A percentile compares a stretch with the other conserved stretches of the same genome.
phyloP scores from a whole-genome alignment of 2,888 invertebrate genomes.

The Lithodes maja region DNA sequence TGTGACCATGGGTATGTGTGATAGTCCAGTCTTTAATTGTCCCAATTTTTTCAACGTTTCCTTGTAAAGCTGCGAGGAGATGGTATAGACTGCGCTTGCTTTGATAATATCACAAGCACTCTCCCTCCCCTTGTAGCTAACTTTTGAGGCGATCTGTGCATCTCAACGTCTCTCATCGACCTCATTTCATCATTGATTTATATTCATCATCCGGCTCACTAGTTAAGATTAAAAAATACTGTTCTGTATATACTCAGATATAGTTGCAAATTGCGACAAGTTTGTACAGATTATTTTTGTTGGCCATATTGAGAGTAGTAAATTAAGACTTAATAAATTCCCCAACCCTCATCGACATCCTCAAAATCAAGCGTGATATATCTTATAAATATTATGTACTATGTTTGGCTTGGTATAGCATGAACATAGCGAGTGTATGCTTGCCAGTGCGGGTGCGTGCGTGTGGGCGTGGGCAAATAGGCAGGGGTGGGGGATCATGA shows the following conservation, averaged over 20 bases:
- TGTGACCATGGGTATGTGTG: not conserved
- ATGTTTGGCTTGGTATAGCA: constrained; percentile 29
- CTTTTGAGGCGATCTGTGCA: not conserved
- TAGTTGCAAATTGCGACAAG: constrained; percentile 2
- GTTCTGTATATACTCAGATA: constrained; percentile 25
- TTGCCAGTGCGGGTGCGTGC: not conserved
- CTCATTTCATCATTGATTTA: not conserved
- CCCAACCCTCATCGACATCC: not conserved
- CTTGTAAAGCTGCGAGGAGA: too few relatives aligned
- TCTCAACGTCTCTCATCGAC: not conserved
- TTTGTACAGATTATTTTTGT: constrained; percentile 53
- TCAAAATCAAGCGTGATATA: constrained; percentile 15
- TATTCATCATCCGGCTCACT: constrained; percentile 25
- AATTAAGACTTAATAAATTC: constrained; percentile 2
- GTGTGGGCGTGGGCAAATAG: not conserved
- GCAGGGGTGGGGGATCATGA: not conserved
- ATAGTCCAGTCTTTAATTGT: too few relatives aligned
- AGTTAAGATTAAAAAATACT: not conserved
- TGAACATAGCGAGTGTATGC: not conserved
- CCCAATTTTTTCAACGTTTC: too few relatives aligned
- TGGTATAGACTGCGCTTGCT: not conserved
- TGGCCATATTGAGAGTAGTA: constrained; percentile 28
- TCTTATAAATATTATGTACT: not conserved
- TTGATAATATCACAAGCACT: not conserved
- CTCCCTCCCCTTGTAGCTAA: not conserved